phyloP scores from a whole-genome alignment of 2,113 vertebrate genomes.

The Erythrolamprus reginae region DNA sequence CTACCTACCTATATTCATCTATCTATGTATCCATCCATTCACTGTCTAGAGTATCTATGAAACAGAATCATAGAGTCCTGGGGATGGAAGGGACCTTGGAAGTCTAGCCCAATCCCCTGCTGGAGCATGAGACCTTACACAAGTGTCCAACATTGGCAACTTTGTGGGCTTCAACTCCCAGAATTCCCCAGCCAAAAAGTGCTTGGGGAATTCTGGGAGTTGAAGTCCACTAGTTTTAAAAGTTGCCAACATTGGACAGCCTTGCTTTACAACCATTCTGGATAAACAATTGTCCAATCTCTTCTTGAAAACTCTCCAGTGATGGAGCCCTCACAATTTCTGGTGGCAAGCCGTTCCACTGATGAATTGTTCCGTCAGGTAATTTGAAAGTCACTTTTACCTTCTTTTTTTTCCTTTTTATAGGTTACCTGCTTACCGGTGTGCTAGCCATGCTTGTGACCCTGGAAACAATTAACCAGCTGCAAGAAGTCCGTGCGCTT shows the following conservation, averaged over 20 bases:
- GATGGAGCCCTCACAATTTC: background rate
- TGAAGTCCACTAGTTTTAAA: background rate
- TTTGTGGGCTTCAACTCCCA: too few relatives aligned
- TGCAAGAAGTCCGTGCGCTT: slow-evolving; percentile 38
- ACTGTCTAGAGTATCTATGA: background rate
- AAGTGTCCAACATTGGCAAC: too few relatives aligned
- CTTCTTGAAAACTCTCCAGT: background rate
- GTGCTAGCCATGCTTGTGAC: slow-evolving; percentile 57
- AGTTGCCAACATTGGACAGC: background rate
- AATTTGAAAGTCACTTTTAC: background rate
- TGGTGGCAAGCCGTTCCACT: background rate
- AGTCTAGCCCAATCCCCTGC: too few relatives aligned
- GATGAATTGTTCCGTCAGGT: background rate
- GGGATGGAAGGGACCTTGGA: background rate
- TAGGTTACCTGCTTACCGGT: slow-evolving; percentile 63
- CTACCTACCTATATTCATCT: too few relatives aligned
- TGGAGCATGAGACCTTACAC: background rate
- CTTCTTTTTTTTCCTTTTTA: background rate
- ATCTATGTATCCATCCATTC: too few relatives aligned
- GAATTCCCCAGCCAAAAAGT: too few relatives aligned
- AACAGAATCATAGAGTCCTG: background rate
- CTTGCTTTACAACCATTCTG: background rate
- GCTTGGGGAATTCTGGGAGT: too few relatives aligned
- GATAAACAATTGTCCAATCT: background rate
- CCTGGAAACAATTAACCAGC: slow-evolving; percentile 44